phyloP scores from a whole-genome alignment of 2,888 invertebrate genomes.

The Patella ulyssiponensis region DNA sequence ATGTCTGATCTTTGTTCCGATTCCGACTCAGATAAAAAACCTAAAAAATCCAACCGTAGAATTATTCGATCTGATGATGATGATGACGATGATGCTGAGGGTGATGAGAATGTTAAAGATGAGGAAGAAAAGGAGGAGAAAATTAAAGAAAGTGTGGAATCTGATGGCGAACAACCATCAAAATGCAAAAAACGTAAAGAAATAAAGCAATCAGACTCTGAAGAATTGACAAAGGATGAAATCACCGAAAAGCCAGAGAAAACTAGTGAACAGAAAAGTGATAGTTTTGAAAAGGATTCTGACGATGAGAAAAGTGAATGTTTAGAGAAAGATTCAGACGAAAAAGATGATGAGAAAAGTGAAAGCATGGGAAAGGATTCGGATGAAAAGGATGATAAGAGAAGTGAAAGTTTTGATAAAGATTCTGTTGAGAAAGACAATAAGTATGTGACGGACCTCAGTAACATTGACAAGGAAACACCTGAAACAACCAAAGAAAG shows the following conservation, averaged over 20 bases:
- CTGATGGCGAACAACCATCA: conserved; percentile 12
- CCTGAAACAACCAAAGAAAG: conserved; percentile 22
- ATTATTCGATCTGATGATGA: conserved; percentile 46
- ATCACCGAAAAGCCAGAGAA: too few relatives aligned
- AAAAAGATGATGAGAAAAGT: neutral
- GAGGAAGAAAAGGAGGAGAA: conserved; percentile 1
- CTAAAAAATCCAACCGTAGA: conserved; percentile 8
- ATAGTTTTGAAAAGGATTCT: neutral
- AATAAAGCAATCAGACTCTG: conserved; percentile 19
- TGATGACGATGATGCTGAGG: conserved; percentile 19
- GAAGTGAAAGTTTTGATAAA: conserved; percentile 33
- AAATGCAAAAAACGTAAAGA: conserved; percentile 26
- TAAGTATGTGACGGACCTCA: conserved; percentile 1
- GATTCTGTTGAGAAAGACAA: conserved; percentile 30
- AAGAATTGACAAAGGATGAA: conserved; percentile 1
- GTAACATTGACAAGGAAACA: conserved; percentile 28
- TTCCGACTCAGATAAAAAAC: conserved; percentile 21
- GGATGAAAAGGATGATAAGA: conserved; percentile 8
- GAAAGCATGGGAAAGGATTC: neutral
- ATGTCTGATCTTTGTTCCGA: conserved; percentile 37
- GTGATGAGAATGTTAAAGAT: neutral
- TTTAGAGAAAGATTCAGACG: conserved; percentile 5
- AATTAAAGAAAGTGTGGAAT: conserved; percentile 9
- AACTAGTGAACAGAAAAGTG: neutral
- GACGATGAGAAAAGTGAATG: neutral